phyloP scores from a whole-genome alignment of 2,888 invertebrate species.

The Lithophane ornitopus region DNA sequence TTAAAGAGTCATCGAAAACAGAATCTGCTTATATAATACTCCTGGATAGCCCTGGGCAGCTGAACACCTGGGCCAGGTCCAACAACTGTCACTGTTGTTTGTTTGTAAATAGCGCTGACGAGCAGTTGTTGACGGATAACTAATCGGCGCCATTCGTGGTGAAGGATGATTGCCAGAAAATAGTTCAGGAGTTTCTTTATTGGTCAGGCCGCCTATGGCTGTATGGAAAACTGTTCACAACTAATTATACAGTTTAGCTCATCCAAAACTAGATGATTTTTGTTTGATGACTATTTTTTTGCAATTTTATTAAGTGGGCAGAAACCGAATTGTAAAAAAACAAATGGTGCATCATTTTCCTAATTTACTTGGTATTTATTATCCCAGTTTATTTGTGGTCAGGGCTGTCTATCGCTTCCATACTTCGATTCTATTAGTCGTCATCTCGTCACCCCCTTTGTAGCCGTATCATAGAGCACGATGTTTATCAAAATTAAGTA shows the following conservation, averaged over 20 bases:
- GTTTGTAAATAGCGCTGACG: slow-evolving; percentile 48
- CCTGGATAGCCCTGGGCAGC: slow-evolving; percentile 5
- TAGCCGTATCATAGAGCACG: not conserved
- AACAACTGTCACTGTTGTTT: slow-evolving; percentile 34
- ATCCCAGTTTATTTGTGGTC: not conserved
- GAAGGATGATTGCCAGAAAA: slow-evolving; percentile 9
- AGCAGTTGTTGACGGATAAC: slow-evolving; percentile 40
- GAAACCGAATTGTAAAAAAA: not conserved
- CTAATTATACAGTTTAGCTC: not conserved
- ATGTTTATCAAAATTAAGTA: not conserved
- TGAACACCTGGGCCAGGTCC: slow-evolving; percentile 38
- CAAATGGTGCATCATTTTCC: not conserved
- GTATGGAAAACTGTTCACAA: not conserved
- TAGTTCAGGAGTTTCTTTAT: not conserved
- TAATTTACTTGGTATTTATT: not conserved
- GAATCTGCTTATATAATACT: not conserved
- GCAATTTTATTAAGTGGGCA: not conserved
- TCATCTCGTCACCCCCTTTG: not conserved
- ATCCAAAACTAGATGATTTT: not conserved
- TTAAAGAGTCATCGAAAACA: not conserved
- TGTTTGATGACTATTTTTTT: not conserved
- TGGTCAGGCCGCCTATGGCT: not conserved
- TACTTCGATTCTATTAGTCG: not conserved
- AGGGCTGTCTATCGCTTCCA: not conserved
- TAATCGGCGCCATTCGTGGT: slow-evolving; percentile 6